Conservation (phyloP, 2,113 vertebrate genomes). For the Pterophyllum scalare region DNA sequence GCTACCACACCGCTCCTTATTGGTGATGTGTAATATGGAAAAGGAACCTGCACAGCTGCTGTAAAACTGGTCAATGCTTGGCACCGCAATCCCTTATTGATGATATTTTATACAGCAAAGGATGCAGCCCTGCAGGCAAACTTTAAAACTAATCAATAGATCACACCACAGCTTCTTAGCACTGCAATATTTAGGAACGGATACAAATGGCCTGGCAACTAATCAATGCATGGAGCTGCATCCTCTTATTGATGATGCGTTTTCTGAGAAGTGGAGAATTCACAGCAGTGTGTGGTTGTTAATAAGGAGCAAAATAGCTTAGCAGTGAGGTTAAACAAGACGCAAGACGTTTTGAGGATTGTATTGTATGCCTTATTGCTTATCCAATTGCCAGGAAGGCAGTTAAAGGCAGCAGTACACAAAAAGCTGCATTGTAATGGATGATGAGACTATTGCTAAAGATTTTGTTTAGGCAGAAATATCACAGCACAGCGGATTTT, state of each 20-base stretch:
- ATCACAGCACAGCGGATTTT: background rate
- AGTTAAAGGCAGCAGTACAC: background rate
- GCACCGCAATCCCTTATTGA: constrained; percentile 19
- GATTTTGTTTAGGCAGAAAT: background rate
- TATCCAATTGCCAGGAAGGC: background rate
- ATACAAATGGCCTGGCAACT: background rate
- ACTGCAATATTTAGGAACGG: constrained; percentile 12
- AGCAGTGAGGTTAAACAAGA: background rate
- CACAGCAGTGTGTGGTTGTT: background rate
- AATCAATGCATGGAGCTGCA: constrained; percentile 7
- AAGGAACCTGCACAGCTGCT: constrained; percentile 16
- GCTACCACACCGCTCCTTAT: background rate
- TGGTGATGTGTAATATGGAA: constrained; percentile 8
- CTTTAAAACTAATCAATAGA: constrained; percentile 29
- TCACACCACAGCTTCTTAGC: constrained; percentile 8
- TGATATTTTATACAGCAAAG: constrained; percentile 27
- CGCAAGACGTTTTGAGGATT: background rate
- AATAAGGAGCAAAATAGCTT: background rate
- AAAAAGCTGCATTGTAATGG: background rate
- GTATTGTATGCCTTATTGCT: rapidly evolving
- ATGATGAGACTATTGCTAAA: background rate
- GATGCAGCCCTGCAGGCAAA: constrained; percentile 17
- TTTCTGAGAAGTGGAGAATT: background rate
- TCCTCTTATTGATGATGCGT: background rate
- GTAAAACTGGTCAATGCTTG: constrained; percentile 34